Conservation (phyloP, 2,888 invertebrate genomes). For the Scrobipalpa costella region DNA sequence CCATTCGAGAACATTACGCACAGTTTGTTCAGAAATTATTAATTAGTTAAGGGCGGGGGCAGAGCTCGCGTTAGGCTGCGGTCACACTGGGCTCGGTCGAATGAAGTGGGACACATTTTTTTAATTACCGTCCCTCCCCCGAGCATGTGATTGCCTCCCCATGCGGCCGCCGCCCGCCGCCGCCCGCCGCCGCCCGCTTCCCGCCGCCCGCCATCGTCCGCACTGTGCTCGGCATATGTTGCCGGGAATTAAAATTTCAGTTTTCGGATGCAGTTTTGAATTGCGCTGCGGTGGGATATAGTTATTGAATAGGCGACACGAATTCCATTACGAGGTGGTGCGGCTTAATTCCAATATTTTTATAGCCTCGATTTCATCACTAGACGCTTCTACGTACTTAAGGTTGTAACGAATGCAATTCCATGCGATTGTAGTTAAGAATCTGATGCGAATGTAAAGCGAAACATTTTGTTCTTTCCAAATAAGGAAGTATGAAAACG, state of each 20-base stretch:
- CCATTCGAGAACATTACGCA: slow-evolving; percentile 32
- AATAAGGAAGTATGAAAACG: neutral
- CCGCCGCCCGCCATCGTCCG: too few species aligned
- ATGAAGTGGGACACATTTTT: slow-evolving; percentile 79
- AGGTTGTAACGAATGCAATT: slow-evolving; percentile 27
- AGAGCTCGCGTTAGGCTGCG: slow-evolving; percentile 41
- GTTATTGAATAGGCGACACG: slow-evolving; percentile 20
- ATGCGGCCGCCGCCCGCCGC: slow-evolving; percentile 33
- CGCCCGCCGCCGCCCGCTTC: slow-evolving; percentile 28
- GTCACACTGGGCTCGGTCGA: slow-evolving; percentile 59
- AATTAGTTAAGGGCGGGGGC: slow-evolving; percentile 60
- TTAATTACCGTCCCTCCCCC: slow-evolving; percentile 65
- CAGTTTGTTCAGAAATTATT: slow-evolving; percentile 56
- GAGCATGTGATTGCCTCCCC: slow-evolving; percentile 33
- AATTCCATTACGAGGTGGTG: slow-evolving; percentile 13
- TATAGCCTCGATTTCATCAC: neutral
- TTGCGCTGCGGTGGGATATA: slow-evolving; percentile 41
- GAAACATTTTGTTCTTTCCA: slow-evolving; percentile 29
- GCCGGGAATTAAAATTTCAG: slow-evolving; percentile 73
- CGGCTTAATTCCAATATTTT: neutral
- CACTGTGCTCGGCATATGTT: slow-evolving; percentile 63
- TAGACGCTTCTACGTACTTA: slow-evolving; percentile 11
- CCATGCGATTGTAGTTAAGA: neutral
- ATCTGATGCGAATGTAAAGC: slow-evolving; percentile 27
- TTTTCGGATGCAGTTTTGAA: slow-evolving; percentile 68